Evolutionary conservation across 2,797 vertebrate genomes (phyloP), one percentile per base, ranked within the genome.

Genomic region (Trichosurus vulpecula): DNA sequence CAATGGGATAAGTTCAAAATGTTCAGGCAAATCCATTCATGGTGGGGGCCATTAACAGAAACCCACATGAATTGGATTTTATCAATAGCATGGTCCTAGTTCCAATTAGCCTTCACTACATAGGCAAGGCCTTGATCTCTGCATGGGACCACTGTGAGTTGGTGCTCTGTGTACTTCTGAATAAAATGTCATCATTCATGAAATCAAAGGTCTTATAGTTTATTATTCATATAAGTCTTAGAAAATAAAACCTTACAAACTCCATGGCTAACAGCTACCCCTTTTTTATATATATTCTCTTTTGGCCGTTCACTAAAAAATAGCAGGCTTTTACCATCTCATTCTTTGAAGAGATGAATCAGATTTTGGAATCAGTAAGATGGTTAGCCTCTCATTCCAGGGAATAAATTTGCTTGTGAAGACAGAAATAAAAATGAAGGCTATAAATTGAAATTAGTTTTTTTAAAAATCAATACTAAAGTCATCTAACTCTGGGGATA

Each of bases 341-440:
- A 87, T 87, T 87, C 35, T 93, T 96, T 93, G 54, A 96, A 90
- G 41, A 95, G 35, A 93, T 94, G 54, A 66, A 52, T 74, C 30
- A 19, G 51, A 4, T 92, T n/a, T 91, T 93, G 52, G 52, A 10
- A 61, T 91, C 57, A 74, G 4, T 1, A 31, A 53, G 16, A 58
- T 90, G 91, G 5, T 81, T 25, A 91, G 74, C 5, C 95, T 30
- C 27, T 54, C 94, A 66, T 58, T 13, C 93, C 6, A 94, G 92
- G 91, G 96, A 96, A 92, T 66, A 92, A 74, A 0, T 94, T 90
- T 91, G 52, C 31, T 29, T 41, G 58, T 41, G 51, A 93, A 91
- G n/a, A 94, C 57, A 52, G 54, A 54, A 92, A 56, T 58, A 91
- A 96, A 87, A 94, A 94, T 92, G 10, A 93, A 3, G 52, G 93